A percentile compares a stretch with the other conserved stretches of the same genome.
Evolutionary conservation across 1,140 invertebrate genomes (phyloP).

Genomic region (Leptinotarsa undecemlineata): DNA sequence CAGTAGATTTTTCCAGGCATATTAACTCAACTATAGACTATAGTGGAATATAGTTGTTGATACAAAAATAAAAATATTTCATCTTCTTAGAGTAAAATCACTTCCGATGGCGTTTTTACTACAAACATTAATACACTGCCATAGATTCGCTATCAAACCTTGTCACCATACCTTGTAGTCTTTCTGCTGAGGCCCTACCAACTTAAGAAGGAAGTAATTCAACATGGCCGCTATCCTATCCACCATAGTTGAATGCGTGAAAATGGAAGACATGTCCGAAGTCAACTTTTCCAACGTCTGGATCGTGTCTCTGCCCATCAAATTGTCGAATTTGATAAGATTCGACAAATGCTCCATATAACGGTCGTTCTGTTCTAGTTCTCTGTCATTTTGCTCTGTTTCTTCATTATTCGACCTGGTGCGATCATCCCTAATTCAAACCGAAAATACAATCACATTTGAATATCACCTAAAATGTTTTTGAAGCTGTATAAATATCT

Average conservation of each 20-base stretch:
- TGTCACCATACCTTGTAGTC: slow-evolving; percentile 73
- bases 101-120: no score
- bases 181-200: slow-evolving; percentile 86
- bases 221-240: slow-evolving; percentile 93
- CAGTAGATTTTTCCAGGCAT: no score
- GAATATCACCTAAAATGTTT: no score
- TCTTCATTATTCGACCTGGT: no score
- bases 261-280: slow-evolving; percentile 82
- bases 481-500: no score
- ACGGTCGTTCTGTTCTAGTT: slow-evolving; percentile 75
- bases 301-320: slow-evolving; percentile 88
- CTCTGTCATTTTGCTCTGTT: slow-evolving; percentile 55
- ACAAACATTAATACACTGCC: no score
- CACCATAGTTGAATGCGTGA: slow-evolving; percentile 89
- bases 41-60: neutral
- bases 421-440: slow-evolving; percentile 61
- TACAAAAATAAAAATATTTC: no score
- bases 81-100: no score
- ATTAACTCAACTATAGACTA: no score
- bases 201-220: slow-evolving; percentile 89
- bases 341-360: slow-evolving; percentile 80
- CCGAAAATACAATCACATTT: no score
- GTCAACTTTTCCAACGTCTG: slow-evolving; percentile 82
- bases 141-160: neutral
- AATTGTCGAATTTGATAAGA: slow-evolving; percentile 90